phyloP scores from a whole-genome alignment of 2,797 vertebrate species.

The Notolabrus celidotus region DNA sequence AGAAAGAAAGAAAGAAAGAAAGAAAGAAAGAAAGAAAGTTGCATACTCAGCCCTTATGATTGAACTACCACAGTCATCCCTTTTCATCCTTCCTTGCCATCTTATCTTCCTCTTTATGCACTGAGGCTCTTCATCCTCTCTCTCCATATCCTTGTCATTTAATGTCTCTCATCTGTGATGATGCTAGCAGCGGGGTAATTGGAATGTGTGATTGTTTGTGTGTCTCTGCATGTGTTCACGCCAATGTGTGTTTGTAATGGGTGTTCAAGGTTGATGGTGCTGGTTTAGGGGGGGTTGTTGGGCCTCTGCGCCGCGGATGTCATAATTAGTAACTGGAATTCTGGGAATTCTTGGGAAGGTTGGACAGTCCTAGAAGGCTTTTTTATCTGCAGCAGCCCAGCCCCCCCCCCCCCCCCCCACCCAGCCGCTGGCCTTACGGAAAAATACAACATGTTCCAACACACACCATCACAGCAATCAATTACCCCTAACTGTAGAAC shows the following conservation, averaged over 20 bases:
- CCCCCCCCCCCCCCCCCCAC: conserved; percentile 73
- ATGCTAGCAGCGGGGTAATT: conserved; percentile 36
- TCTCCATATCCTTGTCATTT: conserved; percentile 34
- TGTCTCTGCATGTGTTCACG: conserved; percentile 37
- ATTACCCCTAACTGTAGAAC: conserved; percentile 81
- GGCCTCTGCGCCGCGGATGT: conserved; percentile 70
- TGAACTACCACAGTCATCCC: too few species aligned
- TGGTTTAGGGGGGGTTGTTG: conserved; percentile 21
- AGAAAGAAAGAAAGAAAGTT: too few species aligned
- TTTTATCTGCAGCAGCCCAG: conserved; percentile 75
- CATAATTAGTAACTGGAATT: conserved; percentile 85
- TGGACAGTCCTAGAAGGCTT: conserved; percentile 72
- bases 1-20: too few species aligned
- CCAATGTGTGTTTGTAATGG: conserved; percentile 51
- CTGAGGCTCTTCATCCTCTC: conserved; percentile 34
- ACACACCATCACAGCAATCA: conserved; percentile 82
- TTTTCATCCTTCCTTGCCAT: conserved; percentile 5
- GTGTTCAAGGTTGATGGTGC: conserved; percentile 26
- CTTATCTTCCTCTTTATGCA: too few species aligned
- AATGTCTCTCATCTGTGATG: conserved; percentile 30
- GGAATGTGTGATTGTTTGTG: conserved; percentile 49
- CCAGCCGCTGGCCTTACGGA: conserved; percentile 76
- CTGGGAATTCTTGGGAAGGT: conserved; percentile 80
- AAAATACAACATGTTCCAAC: conserved; percentile 83
- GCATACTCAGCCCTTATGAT: too few species aligned